A percentile compares a stretch with the other conserved stretches of the same genome.
These are phyloP conservation scores for Drosophila fungiperda DNA, from an alignment of 2,888 invertebrate genomes.

Conservation along the genomic window DNA sequence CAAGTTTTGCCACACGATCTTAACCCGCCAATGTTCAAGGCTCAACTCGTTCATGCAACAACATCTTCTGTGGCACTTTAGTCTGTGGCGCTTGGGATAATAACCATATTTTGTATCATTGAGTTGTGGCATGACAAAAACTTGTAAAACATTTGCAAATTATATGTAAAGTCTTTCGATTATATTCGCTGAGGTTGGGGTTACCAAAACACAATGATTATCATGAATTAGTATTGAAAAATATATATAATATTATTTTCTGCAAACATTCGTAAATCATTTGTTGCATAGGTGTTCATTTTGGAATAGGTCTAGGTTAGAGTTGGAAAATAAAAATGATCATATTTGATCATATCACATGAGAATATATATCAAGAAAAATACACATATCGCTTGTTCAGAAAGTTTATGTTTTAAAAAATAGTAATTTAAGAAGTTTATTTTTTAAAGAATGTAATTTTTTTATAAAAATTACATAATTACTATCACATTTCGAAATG, in stretches of 20 bases:
- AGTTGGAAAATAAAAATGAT: background rate
- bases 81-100: conserved; percentile 5
- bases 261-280: background rate
- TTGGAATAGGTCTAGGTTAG: background rate
- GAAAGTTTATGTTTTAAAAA: background rate
- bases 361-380: background rate
- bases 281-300: background rate
- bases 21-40: conserved; percentile 28
- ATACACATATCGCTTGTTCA: background rate
- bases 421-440: background rate
- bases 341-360: background rate
- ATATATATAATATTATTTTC: background rate
- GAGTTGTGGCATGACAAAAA: conserved; percentile 1
- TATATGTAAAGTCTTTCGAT: conserved; percentile 19
- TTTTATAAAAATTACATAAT: background rate
- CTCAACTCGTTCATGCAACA: conserved; percentile 20
- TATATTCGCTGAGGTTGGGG: conserved; percentile 21
- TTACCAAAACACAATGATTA: conserved; percentile 1
- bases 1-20: conserved; percentile 30
- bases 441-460: background rate
- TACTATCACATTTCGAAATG: background rate
- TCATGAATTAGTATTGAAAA: background rate
- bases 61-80: conserved; percentile 18
- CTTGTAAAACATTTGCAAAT: conserved; percentile 18
- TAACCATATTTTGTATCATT: background rate